These are phyloP conservation scores for Euglossa dilemma DNA, from an alignment of 1,140 invertebrate genomes.

Conservation along the genomic window DNA sequence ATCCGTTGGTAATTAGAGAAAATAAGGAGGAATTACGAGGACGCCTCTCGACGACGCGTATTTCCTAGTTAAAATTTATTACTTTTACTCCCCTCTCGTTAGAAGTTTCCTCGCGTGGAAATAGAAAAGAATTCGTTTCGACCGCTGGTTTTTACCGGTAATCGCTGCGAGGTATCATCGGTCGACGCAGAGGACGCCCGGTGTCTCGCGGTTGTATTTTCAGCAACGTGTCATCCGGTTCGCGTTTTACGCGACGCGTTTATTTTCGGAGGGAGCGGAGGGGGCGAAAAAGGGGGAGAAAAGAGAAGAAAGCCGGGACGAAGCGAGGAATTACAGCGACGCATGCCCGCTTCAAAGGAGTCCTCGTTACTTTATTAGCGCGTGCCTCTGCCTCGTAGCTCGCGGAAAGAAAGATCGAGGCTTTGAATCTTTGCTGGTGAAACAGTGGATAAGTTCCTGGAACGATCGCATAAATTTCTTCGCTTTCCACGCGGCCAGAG, in stretches of 20 bases:
- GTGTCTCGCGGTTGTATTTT: slow-evolving; percentile 67
- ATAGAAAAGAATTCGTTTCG: slow-evolving; percentile 28
- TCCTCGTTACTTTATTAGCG: slow-evolving; percentile 67
- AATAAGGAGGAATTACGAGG: background rate
- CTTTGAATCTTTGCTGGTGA: slow-evolving; percentile 48
- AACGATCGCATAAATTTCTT: slow-evolving; percentile 46
- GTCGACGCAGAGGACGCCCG: background rate
- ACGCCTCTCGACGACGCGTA: background rate
- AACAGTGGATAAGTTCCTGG: background rate
- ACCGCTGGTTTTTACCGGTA: slow-evolving; percentile 24
- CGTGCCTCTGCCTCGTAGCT: slow-evolving; percentile 28
- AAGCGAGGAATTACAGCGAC: slow-evolving; percentile 62
- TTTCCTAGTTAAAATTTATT: background rate
- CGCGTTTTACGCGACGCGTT: slow-evolving; percentile 64
- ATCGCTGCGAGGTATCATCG: slow-evolving; percentile 62
- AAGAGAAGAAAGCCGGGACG: slow-evolving; percentile 48
- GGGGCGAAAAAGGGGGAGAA: slow-evolving; percentile 28
- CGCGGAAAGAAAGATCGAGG: slow-evolving; percentile 58
- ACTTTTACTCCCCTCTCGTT: no score
- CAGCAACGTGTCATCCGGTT: slow-evolving; percentile 70
- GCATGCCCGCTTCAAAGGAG: slow-evolving; percentile 52
- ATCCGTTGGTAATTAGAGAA: background rate
- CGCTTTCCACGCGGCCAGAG: background rate
- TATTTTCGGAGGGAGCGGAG: slow-evolving; percentile 69
- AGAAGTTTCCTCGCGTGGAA: background rate